phyloP scores from a whole-genome alignment of 2,888 invertebrate genomes.

The Alloplasta piceator region DNA sequence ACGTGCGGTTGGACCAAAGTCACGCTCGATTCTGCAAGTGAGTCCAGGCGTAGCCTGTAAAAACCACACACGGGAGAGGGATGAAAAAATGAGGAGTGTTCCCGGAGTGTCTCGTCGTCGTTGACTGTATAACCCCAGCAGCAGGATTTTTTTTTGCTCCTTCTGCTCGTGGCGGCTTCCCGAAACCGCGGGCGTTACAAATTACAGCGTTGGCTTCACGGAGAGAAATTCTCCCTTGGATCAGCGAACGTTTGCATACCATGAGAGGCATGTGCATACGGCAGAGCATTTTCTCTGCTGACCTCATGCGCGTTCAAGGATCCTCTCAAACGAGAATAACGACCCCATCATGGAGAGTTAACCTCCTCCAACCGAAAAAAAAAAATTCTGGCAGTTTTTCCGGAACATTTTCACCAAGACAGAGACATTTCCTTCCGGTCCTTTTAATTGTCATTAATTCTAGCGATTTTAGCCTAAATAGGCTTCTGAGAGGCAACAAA shows the following conservation, averaged over 20 bases:
- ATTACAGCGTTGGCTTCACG: conserved; percentile 66
- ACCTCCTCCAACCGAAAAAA: conserved; percentile 23
- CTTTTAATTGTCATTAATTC: background rate
- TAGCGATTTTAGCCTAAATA: background rate
- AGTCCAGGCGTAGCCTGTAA: conserved; percentile 46
- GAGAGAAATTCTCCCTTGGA: conserved; percentile 65
- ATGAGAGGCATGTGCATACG: background rate
- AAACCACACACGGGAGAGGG: conserved; percentile 49
- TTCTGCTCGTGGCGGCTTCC: conserved; percentile 59
- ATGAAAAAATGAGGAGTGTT: conserved; percentile 34
- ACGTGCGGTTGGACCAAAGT: conserved; percentile 31
- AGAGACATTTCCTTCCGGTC: background rate
- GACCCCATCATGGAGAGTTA: conserved; percentile 57
- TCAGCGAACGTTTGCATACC: conserved; percentile 44
- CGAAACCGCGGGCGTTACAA: conserved; percentile 72
- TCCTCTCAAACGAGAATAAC: conserved; percentile 59
- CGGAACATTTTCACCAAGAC: background rate
- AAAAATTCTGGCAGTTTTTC: no score
- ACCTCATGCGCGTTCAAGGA: conserved; percentile 53
- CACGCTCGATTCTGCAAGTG: conserved; percentile 49
- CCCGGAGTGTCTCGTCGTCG: conserved; percentile 29
- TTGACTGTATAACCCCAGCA: conserved; percentile 3
- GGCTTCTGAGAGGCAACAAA: no score
- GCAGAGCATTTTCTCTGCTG: conserved; percentile 46
- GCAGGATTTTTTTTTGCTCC: conserved; percentile 66